Conservation (phyloP, 2,113 vertebrate species). For the Zeus faber region DNA sequence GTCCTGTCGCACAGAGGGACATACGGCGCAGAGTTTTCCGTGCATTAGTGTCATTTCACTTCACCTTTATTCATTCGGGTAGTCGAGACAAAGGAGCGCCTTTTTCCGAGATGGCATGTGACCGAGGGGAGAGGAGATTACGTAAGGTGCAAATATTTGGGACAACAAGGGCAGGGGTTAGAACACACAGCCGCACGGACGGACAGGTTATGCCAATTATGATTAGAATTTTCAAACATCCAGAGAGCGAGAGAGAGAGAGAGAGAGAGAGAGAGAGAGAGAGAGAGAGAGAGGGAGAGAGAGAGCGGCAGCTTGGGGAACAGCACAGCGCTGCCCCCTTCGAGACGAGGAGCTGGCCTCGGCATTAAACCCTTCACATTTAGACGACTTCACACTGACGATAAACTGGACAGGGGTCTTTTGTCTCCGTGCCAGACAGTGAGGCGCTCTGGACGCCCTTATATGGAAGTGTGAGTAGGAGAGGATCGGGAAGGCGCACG, state of each 20-base stretch:
- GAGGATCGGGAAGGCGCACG: conserved; percentile 3
- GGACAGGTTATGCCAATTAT: no score
- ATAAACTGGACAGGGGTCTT: conserved; percentile 38
- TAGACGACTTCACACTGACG: conserved; percentile 17
- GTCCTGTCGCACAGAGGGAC: conserved; percentile 78
- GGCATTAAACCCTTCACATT: conserved; percentile 9
- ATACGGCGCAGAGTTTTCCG: no score
- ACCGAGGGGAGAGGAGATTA: no score
- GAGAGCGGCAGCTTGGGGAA: conserved; percentile 4
- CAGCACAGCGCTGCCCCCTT: no score
- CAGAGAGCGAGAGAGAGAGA: background rate
- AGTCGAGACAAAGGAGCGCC: no score
- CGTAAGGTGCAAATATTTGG: no score
- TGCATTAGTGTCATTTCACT: no score
- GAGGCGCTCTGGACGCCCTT: conserved; percentile 48
- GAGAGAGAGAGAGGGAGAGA: background rate
- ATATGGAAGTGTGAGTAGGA: conserved; percentile 56
- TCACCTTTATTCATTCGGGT: no score
- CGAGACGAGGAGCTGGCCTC: conserved; percentile 15
- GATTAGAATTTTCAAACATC: background rate
- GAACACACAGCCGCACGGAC: no score
- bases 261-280: background rate
- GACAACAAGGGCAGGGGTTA: no score
- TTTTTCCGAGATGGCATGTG: background rate
- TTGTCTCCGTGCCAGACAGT: conserved; percentile 20